Evolutionary conservation across 2,797 vertebrate genomes (phyloP), one percentile per base, ranked within the genome.

Genomic region (Sciurus carolinensis): DNA sequence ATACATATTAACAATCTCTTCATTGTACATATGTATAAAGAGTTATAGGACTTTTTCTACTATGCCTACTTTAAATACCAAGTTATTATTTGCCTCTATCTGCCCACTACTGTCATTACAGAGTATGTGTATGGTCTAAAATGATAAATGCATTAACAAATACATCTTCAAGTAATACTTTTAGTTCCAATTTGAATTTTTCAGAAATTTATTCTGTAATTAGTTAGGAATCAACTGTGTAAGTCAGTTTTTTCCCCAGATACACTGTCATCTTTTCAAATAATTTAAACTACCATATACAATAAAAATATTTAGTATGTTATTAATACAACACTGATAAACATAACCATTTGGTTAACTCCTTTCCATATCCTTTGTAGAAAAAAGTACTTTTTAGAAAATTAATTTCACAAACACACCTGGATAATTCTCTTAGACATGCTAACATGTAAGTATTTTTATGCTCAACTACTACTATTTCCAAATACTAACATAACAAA

Each of bases 91-190:
- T 85, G 59, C 33, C 28, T 94, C 26, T 44, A 87, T 92, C 20
- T 92, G 73, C 15, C 52, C 24, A 93, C 15, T 80, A 62, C 22
- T 87, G 42, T 73, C 90, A 79, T 66, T 28, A 44, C 24, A 26
- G 28, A n/a, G 12, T 10, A n/a, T 26, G 33, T 73, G 4, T 30
- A 84, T 54, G 36, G 28, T 84, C 39, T 87, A 33, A 93, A 93
- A 91, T 12, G 15, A 28, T 92, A 73, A 96, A 83, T 76, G 39
- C 73, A 95, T 67, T 73, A 91, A 33, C 62, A 83, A 93, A 72
- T 79, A 26, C 10, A 39, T 72, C 47, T 93, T 93, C 87, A 95
- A 91, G 84, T 87, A 94, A 82, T 69, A 64, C 91, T 79, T 79
- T 71, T 79, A 95, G 77, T 39, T 93, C 39, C 39, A 84, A 50